Evolutionary conservation across 2,888 invertebrate genomes (phyloP).

Genomic region (Mythimna albipuncta): DNA sequence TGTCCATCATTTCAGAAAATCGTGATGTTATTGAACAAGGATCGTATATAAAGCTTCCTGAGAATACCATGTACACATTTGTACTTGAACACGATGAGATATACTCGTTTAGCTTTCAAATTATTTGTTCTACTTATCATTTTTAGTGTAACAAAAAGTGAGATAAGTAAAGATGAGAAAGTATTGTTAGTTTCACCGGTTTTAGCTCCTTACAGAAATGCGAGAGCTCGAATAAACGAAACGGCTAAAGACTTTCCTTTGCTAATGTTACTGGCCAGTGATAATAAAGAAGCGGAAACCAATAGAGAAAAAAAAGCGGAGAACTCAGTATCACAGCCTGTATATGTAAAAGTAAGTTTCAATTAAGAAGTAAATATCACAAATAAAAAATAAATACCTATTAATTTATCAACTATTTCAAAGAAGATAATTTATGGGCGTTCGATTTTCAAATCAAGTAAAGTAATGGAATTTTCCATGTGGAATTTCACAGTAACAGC

Average conservation of each 20-base stretch:
- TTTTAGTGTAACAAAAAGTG: constrained; percentile 32
- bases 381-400: no score
- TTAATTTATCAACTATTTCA: no score
- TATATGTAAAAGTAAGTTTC: constrained; percentile 83
- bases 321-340: constrained; percentile 65
- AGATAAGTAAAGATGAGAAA: constrained; percentile 55
- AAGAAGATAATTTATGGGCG: no score
- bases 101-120: constrained; percentile 34
- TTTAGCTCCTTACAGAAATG: constrained; percentile 73
- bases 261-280: constrained; percentile 75
- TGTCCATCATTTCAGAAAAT: constrained; percentile 68
- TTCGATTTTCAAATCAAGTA: no score
- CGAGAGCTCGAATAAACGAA: constrained; percentile 71
- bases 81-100: constrained; percentile 74
- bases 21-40: constrained; percentile 80
- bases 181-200: constrained; percentile 77
- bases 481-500: background rate
- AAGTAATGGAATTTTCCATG: background rate
- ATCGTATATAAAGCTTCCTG: constrained; percentile 80
- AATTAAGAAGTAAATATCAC: background rate
- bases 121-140: constrained; percentile 20
- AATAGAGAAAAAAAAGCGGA: constrained; percentile 29
- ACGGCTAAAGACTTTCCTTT: constrained; percentile 85
- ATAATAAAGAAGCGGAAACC: constrained; percentile 52
- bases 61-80: constrained; percentile 73